Conservation (phyloP, 92 coral and sea anemone species). For the Parazoanthus swiftii region DNA sequence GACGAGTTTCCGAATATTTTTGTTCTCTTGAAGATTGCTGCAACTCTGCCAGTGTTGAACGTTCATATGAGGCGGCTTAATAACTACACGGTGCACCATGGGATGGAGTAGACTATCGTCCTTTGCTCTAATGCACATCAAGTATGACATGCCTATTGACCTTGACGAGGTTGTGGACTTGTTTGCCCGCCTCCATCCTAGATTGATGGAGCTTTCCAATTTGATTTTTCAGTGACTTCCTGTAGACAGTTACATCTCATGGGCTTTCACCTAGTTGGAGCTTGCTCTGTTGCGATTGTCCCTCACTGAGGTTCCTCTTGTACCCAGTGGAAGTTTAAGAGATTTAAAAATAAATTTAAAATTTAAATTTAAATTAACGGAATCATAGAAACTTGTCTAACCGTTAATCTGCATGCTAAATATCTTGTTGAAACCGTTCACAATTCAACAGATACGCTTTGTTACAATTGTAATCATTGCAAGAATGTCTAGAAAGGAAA, state of each 20-base stretch:
- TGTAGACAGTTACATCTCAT: neutral
- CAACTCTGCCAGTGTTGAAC: constrained; percentile 57
- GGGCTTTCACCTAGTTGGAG: neutral
- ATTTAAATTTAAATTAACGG: too few species aligned
- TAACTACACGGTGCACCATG: constrained; percentile 54
- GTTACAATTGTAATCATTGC: too few species aligned
- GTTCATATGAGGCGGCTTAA: constrained; percentile 47
- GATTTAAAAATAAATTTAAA: neutral
- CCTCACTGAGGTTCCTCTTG: too few species aligned
- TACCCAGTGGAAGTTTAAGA: neutral
- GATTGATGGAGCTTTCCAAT: constrained; percentile 48
- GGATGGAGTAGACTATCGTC: constrained; percentile 55
- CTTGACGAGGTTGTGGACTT: constrained; percentile 49
- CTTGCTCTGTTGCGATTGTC: too few species aligned
- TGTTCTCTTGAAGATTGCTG: constrained; percentile 46
- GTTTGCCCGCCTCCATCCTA: constrained; percentile 50
- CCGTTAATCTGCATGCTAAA: too few species aligned
- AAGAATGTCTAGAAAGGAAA: too few species aligned
- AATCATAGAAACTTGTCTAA: too few species aligned
- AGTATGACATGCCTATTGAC: constrained; percentile 50
- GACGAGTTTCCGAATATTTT: constrained; percentile 40
- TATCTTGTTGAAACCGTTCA: too few species aligned
- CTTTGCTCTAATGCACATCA: constrained; percentile 53
- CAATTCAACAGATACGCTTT: too few species aligned
- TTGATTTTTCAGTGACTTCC: constrained; percentile 19